These are phyloP conservation scores for Odontocolon sp. DNA, from an alignment of 2,888 invertebrate species.

Conservation along the genomic window DNA sequence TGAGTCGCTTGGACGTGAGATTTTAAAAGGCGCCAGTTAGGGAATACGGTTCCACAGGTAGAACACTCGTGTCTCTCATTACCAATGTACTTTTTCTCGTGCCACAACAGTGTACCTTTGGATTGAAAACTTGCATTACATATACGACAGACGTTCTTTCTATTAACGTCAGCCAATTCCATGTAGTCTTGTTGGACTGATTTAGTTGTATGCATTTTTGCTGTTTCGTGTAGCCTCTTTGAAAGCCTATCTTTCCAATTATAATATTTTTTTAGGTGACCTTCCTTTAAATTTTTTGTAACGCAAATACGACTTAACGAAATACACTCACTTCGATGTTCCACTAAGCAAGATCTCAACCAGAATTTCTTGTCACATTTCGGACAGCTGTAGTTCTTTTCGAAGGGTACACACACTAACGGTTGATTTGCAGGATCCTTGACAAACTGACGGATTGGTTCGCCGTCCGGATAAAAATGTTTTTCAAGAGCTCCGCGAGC, in stretches of 20 bases:
- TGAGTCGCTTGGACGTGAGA: constrained; percentile 63
- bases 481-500: neutral
- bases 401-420: constrained; percentile 5
- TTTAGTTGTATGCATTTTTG: too few relatives aligned
- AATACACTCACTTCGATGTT: constrained; percentile 12
- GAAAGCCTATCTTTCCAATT: too few relatives aligned
- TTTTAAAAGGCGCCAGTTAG: constrained; percentile 46
- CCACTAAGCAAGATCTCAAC: constrained; percentile 26
- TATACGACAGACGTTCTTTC: constrained; percentile 10
- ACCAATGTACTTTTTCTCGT: constrained; percentile 47
- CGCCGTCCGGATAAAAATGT: constrained; percentile 32
- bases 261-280: too few relatives aligned
- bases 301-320: too few relatives aligned
- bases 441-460: neutral
- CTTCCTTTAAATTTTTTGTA: too few relatives aligned
- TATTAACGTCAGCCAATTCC: too few relatives aligned
- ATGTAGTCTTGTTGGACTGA: too few relatives aligned
- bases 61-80: constrained; percentile 41
- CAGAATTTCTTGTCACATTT: constrained; percentile 37
- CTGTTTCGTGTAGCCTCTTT: too few relatives aligned
- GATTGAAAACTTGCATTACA: constrained; percentile 58
- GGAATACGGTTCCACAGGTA: constrained; percentile 63
- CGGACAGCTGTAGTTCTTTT: neutral
- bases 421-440: neutral
- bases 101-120: constrained; percentile 42